Evolutionary conservation across 2,797 vertebrate species (phyloP).

Genomic region (Malacoraja senta): DNA sequence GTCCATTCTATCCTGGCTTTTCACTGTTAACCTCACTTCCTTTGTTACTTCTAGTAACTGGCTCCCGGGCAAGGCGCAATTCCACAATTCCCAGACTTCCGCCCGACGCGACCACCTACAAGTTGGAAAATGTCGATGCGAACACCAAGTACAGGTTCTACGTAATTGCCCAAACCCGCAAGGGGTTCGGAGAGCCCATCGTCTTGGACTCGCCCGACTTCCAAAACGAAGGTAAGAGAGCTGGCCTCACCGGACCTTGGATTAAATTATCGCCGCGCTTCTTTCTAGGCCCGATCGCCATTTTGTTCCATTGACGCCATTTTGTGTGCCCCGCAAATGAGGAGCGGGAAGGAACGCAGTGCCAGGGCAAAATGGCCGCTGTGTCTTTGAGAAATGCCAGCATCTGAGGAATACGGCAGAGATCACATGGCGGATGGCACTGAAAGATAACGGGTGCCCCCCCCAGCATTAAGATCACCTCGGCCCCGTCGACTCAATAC

Average conservation of each 20-base stretch:
- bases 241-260: background rate
- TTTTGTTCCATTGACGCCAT: background rate
- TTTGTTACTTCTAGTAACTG: conserved; percentile 67
- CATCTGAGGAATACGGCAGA: background rate
- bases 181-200: conserved; percentile 70
- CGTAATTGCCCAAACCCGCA: conserved; percentile 77
- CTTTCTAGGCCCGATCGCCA: background rate
- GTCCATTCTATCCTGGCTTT: no score
- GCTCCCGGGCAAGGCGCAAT: conserved; percentile 60
- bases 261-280: background rate
- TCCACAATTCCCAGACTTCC: conserved; percentile 63
- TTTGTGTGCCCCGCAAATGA: background rate
- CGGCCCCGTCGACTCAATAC: background rate
- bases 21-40: background rate
- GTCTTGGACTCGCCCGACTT: conserved; percentile 72
- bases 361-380: background rate
- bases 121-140: conserved; percentile 68
- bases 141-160: conserved; percentile 75
- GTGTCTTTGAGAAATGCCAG: no score
- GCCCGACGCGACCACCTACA: conserved; percentile 75
- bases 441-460: background rate
- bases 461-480: background rate
- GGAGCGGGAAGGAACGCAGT: background rate
- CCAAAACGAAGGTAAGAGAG: conserved; percentile 79
- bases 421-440: background rate